Evolutionary conservation across 2,797 vertebrate species (phyloP).

Genomic region (Poecilia wingei): DNA sequence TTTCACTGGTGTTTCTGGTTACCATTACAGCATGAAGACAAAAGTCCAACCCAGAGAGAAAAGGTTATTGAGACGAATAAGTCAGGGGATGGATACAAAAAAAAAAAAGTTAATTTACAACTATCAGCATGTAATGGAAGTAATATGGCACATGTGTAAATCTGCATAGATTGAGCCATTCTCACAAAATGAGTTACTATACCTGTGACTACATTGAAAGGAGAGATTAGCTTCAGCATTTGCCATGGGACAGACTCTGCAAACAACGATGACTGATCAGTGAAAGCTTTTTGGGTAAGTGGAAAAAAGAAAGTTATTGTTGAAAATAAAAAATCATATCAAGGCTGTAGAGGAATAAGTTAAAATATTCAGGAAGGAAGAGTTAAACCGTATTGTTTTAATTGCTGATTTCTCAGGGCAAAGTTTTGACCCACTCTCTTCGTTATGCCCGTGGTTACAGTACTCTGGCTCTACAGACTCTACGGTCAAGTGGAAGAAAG

Average conservation of each 20-base stretch:
- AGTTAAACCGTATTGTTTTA: slow-evolving; percentile 5
- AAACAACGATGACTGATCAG: background rate
- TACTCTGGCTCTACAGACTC: background rate
- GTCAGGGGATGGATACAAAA: background rate
- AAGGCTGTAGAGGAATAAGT: background rate
- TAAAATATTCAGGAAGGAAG: background rate
- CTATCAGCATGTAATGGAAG: background rate
- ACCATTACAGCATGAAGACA: background rate
- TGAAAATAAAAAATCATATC: background rate
- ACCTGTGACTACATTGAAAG: no score
- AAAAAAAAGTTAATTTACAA: no score
- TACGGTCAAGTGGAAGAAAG: no score
- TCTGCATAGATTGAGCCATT: background rate
- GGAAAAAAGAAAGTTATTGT: background rate
- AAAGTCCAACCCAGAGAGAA: background rate
- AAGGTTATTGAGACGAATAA: background rate
- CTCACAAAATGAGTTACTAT: no score
- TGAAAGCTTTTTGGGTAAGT: background rate
- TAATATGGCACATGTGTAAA: background rate
- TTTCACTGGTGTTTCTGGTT: background rate
- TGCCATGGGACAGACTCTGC: no score
- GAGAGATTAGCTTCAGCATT: no score
- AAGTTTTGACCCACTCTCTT: slow-evolving; percentile 18
- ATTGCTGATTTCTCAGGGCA: slow-evolving; percentile 27
- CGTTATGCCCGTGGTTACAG: background rate